Percentiles rank a stretch among this genome's conserved stretches.
Evolutionary conservation across 1,140 invertebrate genomes (phyloP).

Genomic region (Anthonomus grandis): DNA sequence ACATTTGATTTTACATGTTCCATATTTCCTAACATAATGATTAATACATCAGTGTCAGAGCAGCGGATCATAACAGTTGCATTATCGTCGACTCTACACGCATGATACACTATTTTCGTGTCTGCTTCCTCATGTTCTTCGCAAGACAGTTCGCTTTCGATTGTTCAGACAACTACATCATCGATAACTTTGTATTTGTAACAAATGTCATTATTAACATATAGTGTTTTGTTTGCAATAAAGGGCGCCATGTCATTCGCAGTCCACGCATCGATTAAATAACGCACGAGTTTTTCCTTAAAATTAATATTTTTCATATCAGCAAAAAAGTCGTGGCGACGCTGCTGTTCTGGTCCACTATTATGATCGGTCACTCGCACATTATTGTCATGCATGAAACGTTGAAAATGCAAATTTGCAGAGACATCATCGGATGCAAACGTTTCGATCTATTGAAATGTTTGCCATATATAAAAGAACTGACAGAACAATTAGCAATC

Average conservation of each 20-base stretch:
- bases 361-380: constrained; percentile 5
- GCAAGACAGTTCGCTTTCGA: constrained; percentile 32
- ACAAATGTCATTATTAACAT: constrained; percentile 17
- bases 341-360: too few relatives aligned
- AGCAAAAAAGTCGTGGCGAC: constrained; percentile 23
- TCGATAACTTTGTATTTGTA: constrained; percentile 7
- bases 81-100: constrained; percentile 28
- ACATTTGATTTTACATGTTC: too few relatives aligned
- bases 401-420: constrained; percentile 38
- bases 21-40: too few relatives aligned
- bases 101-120: constrained; percentile 38
- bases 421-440: constrained; percentile 39
- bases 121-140: constrained; percentile 42
- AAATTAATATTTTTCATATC: too few relatives aligned
- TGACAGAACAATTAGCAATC: constrained; percentile 41
- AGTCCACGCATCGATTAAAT: constrained; percentile 23
- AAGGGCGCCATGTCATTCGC: constrained; percentile 28
- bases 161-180: constrained; percentile 9
- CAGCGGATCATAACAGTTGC: constrained; percentile 33
- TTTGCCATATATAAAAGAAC: constrained; percentile 43
- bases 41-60: too few relatives aligned
- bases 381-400: constrained; percentile 24
- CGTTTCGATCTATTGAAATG: constrained; percentile 46
- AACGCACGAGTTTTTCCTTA: too few relatives aligned
- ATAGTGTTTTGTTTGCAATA: constrained; percentile 23